Conservation (phyloP, 2,797 vertebrate species). For the Leuciscus waleckii region DNA sequence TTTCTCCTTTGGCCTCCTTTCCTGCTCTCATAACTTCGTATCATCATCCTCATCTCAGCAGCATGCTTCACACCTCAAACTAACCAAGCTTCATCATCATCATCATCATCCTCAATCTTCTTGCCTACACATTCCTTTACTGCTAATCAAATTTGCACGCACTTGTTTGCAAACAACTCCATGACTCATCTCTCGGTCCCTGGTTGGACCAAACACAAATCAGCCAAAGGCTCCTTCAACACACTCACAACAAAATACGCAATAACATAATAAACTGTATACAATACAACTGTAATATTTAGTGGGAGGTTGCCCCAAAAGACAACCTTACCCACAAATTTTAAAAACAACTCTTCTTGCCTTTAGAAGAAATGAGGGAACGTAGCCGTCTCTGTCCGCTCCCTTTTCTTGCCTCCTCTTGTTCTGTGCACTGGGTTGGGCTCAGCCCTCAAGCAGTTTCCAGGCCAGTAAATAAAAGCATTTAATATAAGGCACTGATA, state of each 20-base stretch:
- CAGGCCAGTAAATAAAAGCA: conserved; percentile 63
- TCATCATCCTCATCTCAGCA: conserved; percentile 66
- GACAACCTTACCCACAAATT: conserved; percentile 40
- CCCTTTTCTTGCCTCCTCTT: conserved; percentile 45
- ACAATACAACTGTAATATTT: conserved; percentile 41
- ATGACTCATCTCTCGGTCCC: not conserved
- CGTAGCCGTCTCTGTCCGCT: conserved; percentile 32
- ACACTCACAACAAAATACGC: conserved; percentile 17
- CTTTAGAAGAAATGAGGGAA: conserved; percentile 36
- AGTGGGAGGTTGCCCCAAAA: conserved; percentile 33
- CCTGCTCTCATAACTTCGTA: conserved; percentile 63
- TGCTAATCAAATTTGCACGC: conserved; percentile 53
- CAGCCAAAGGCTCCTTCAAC: conserved; percentile 47
- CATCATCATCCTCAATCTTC: conserved; percentile 46
- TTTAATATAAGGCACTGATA: conserved; percentile 72
- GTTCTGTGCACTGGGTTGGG: conserved; percentile 50
- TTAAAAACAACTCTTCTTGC: conserved; percentile 57
- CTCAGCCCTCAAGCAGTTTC: conserved; percentile 60
- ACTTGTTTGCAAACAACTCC: conserved; percentile 3
- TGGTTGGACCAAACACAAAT: conserved; percentile 41
- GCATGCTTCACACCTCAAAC: conserved; percentile 65
- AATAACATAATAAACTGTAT: conserved; percentile 33
- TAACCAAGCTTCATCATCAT: conserved; percentile 34
- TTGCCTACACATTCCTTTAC: conserved; percentile 50
- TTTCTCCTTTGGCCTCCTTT: conserved; percentile 65